Evolutionary conservation across 2,113 vertebrate species (phyloP), one percentile per base, ranked within the genome.

Genomic region (Coregonus clupeaformis): DNA sequence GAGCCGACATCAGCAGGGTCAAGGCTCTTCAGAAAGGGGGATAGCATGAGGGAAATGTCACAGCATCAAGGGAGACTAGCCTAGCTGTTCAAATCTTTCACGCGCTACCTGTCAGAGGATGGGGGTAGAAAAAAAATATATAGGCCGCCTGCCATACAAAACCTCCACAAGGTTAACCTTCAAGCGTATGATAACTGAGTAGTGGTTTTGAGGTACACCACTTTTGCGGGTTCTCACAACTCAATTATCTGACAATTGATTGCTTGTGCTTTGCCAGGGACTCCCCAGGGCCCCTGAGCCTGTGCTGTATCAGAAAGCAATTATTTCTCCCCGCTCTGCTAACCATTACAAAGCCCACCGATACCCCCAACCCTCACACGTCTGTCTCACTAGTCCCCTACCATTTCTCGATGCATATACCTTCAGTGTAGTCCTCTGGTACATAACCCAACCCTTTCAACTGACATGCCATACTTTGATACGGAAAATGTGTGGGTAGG

Each of bases 241-340:
- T 75, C 83, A 80, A 77, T 78, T 77, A 80, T 68, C 73, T 72
- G 52, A 55, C 66, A 42, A 81, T 72, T 72, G 84, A 84, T 80
- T 74, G 74, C 65, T 52, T 47, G 77, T 55, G 78, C 66, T 67
- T 47, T 68, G 73, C 73, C 49, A 27, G 73, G n/a, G 29, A 30
- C 24, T 75, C 73, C 77, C 75, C 30, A 57, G 55, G 66, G 68
- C 66, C 71, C 25, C 36, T 59, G 49, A 16, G 27, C 68, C 77
- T 12, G 73, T 25, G 67, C 72, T 75, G 72, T 65, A 81, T 75
- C 70, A 63, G 65, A 77, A 81, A 71, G 65, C 78, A 57, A 80
- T 79, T 49, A 71, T 72, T 74, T 60, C 49, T 57, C 24, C 24
- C 69, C 52, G 47, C 49, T 29, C 65, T 25, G 49, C 52, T 68